Conservation (phyloP, 1,140 invertebrate species). For the Phymastichus coffea region DNA sequence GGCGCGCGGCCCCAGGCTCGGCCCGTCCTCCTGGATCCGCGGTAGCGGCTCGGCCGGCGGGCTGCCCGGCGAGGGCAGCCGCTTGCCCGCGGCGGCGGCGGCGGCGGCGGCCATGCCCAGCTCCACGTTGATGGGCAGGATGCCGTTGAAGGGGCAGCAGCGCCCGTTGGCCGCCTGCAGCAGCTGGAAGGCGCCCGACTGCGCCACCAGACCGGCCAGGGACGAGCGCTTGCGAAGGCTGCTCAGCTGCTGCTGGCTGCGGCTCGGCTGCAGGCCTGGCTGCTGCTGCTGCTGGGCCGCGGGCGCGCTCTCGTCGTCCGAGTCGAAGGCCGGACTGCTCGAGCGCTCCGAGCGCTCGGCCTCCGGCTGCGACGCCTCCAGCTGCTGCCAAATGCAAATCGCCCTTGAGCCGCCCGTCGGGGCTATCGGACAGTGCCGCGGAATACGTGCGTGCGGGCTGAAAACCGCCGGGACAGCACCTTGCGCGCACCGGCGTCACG, state of each 20-base stretch:
- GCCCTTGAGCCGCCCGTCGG: background rate
- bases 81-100: slow-evolving; percentile 8
- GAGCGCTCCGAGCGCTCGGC: slow-evolving; percentile 82
- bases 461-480: background rate
- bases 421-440: background rate
- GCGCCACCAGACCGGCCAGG: slow-evolving; percentile 65
- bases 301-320: slow-evolving; percentile 80
- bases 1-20: slow-evolving; percentile 30
- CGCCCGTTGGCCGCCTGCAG: slow-evolving; percentile 55
- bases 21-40: slow-evolving; percentile 68
- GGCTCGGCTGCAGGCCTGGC: slow-evolving; percentile 41
- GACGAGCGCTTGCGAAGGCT: slow-evolving; percentile 61
- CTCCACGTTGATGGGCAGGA: slow-evolving; percentile 54
- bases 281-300: background rate
- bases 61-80: slow-evolving; percentile 37
- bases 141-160: slow-evolving; percentile 53
- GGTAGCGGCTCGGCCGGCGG: slow-evolving; percentile 61
- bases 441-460: background rate
- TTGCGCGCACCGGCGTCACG: background rate
- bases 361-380: slow-evolving; percentile 30
- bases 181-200: slow-evolving; percentile 56
- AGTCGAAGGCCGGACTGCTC: slow-evolving; percentile 93
- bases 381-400: background rate
- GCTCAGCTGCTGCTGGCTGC: slow-evolving; percentile 34
- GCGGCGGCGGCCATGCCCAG: background rate